A percentile compares a stretch with the other conserved stretches of the same genome.
Conservation (phyloP, 2,797 vertebrate species). For the Syngnathus rostellatus region DNA sequence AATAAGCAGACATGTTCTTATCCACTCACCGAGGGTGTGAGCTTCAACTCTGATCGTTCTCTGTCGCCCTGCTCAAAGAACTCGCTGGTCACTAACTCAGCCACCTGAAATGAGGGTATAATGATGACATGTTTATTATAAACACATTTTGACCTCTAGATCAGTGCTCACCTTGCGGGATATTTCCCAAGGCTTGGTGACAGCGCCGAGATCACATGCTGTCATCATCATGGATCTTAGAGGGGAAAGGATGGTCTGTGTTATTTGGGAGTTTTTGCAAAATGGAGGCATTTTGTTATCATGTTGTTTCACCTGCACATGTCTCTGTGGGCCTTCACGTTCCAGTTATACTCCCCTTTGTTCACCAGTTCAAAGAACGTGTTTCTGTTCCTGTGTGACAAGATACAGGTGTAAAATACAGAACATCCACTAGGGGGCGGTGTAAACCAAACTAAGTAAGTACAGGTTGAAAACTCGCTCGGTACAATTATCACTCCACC, state of each 20-base stretch:
- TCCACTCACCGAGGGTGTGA: constrained; percentile 89
- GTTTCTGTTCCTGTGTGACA: constrained; percentile 78
- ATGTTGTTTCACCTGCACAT: constrained; percentile 81
- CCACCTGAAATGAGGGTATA: constrained; percentile 72
- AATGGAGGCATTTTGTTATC: neutral
- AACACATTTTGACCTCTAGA: neutral
- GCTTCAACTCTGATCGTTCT: constrained; percentile 93
- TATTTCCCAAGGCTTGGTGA: constrained; percentile 99
- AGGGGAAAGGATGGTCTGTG: constrained; percentile 4
- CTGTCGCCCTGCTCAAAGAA: constrained; percentile 99
- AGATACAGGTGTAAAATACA: constrained; percentile 33
- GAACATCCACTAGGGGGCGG: constrained; percentile 58
- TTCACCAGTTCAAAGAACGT: constrained; percentile 94
- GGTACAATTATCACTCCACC: neutral
- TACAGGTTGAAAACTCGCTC: neutral
- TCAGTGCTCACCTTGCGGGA: constrained; percentile 84
- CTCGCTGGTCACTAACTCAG: constrained; percentile 95
- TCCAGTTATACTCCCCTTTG: constrained; percentile 93
- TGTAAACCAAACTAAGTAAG: constrained; percentile 35
- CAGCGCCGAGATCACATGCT: constrained; percentile 97
- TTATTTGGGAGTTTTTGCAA: neutral
- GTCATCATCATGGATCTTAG: constrained; percentile 99
- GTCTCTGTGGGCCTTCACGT: constrained; percentile 85
- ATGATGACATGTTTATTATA: neutral
- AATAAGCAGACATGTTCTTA: neutral